Percentiles rank a stretch among this genome's conserved stretches.
These are phyloP conservation scores for Coecobrya sp. DNA, from an alignment of 2,888 invertebrate species.

Conservation along the genomic window DNA sequence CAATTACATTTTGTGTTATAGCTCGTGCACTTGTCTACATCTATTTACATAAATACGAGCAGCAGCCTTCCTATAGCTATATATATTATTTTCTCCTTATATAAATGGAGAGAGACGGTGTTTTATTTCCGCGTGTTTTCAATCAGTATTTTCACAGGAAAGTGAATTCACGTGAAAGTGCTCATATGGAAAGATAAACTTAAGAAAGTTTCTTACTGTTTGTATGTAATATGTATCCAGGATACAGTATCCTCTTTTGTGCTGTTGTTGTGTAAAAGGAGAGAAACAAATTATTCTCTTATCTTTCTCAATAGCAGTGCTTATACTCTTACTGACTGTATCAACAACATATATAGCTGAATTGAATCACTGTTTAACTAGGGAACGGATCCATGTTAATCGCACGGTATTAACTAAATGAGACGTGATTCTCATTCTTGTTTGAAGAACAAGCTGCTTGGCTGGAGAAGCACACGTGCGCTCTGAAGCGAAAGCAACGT, in stretches of 20 bases:
- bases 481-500: neutral
- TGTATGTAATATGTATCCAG: neutral
- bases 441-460: neutral
- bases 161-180: constrained; percentile 53
- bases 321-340: neutral
- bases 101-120: neutral
- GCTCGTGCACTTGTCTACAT: neutral
- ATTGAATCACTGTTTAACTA: neutral
- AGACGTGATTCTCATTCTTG: neutral
- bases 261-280: neutral
- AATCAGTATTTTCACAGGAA: constrained; percentile 50
- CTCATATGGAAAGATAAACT: constrained; percentile 41
- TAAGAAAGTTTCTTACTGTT: neutral
- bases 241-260: neutral
- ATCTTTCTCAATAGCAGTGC: neutral
- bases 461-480: constrained; percentile 3
- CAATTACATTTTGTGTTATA: constrained; percentile 34
- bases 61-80: neutral
- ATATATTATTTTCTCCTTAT: too few species aligned
- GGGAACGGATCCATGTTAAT: neutral
- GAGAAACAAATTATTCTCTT: neutral
- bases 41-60: constrained; percentile 8
- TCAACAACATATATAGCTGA: neutral
- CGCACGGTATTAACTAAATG: neutral
- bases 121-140: neutral